These are phyloP conservation scores for Spheniscus mendiculus DNA, from an alignment of 2,113 vertebrate species.

Conservation along the genomic window DNA sequence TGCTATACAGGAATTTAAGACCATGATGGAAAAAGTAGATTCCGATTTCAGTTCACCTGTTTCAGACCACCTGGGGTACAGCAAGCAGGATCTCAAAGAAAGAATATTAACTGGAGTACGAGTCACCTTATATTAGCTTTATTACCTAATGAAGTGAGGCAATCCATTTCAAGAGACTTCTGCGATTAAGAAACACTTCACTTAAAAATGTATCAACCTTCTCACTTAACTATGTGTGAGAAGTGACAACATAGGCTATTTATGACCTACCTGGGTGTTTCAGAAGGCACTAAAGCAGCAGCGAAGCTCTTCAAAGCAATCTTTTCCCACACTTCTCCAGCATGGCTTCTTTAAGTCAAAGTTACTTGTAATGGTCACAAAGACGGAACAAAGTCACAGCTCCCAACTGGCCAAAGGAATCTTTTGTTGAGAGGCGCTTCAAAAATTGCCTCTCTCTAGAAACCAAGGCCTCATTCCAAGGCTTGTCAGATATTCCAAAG, in stretches of 20 bases:
- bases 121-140: conserved; percentile 1
- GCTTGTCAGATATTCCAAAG: background rate
- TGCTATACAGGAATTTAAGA: background rate
- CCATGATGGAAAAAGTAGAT: background rate
- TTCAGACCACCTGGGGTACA: background rate
- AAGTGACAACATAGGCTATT: background rate
- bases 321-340: background rate
- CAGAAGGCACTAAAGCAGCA: background rate
- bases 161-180: conserved; percentile 13
- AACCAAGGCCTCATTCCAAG: background rate
- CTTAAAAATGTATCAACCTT: background rate
- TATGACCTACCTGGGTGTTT: background rate
- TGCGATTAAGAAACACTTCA: background rate
- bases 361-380: background rate
- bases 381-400: background rate
- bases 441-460: background rate
- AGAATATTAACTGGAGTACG: background rate
- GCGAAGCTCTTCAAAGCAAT: background rate
- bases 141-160: conserved; percentile 39
- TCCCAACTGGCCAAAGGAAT: background rate
- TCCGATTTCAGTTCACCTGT: background rate
- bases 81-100: background rate
- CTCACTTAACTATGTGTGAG: background rate
- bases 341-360: background rate
- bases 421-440: background rate